phyloP scores from a whole-genome alignment of 2,888 invertebrate species.

The Lasioglossum marginatum region DNA sequence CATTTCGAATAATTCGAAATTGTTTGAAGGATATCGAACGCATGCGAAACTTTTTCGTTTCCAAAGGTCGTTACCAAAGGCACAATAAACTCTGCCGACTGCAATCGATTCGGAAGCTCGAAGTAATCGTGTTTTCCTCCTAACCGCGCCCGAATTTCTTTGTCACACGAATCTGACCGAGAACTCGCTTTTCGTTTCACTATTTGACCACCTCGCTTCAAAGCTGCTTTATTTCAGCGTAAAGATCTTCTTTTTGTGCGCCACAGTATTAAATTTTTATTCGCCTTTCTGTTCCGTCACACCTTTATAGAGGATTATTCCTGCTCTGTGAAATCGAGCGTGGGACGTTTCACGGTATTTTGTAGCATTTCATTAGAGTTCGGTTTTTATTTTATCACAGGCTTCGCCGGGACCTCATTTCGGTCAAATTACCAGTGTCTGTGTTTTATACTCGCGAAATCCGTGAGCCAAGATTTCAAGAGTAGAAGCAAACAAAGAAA shows the following conservation, averaged over 20 bases:
- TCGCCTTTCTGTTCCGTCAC: not conserved
- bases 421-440: not conserved
- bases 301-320: too few species aligned
- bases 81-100: not conserved
- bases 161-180: not conserved
- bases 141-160: not conserved
- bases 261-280: not conserved
- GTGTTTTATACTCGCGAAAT: not conserved
- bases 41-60: too few species aligned
- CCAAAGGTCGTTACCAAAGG: too few species aligned
- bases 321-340: constrained; percentile 7
- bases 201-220: not conserved
- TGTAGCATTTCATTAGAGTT: not conserved
- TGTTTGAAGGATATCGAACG: not conserved
- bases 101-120: constrained; percentile 8
- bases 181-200: not conserved
- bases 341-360: not conserved
- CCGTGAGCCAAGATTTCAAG: not conserved
- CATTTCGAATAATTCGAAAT: not conserved
- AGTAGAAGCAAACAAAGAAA: not conserved
- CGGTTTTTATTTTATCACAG: not conserved
- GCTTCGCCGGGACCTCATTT: not conserved
- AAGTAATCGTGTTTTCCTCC: not conserved
- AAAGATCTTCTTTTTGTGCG: not conserved
- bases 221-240: not conserved